These are phyloP conservation scores for Myopa tessellatipennis DNA, from an alignment of 2,888 invertebrate genomes.

Conservation along the genomic window DNA sequence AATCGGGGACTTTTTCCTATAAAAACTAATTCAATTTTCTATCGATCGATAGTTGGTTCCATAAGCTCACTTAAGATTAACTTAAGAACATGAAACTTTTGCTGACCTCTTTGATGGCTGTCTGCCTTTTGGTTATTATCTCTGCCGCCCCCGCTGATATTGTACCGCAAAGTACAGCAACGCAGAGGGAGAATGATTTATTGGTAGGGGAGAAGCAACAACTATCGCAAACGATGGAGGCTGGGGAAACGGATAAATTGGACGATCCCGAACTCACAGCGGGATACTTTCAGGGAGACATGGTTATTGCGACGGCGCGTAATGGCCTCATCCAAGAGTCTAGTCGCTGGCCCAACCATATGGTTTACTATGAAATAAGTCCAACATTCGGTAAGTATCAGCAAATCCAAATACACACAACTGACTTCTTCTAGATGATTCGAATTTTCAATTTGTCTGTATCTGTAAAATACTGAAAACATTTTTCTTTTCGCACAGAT, in stretches of 20 bases:
- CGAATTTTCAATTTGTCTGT: too few relatives aligned
- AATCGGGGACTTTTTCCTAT: not conserved
- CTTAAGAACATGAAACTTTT: not conserved
- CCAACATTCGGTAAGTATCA: slow-evolving; percentile 14
- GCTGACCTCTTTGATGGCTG: not conserved
- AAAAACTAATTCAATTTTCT: not conserved
- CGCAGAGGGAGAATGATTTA: not conserved
- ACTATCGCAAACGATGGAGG: not conserved
- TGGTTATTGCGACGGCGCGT: slow-evolving; percentile 68
- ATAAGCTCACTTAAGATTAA: not conserved
- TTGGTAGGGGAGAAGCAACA: not conserved
- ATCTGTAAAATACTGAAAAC: too few relatives aligned
- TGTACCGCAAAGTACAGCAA: not conserved
- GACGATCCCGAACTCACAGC: slow-evolving; percentile 81
- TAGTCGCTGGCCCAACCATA: slow-evolving; percentile 74
- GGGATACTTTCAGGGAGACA: slow-evolving; percentile 80
- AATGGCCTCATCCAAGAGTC: slow-evolving; percentile 73
- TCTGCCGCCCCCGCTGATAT: not conserved
- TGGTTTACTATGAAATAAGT: slow-evolving; percentile 76
- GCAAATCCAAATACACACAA: too few relatives aligned
- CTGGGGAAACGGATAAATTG: slow-evolving; percentile 32
- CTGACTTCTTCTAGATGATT: too few relatives aligned
- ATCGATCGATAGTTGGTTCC: not conserved
- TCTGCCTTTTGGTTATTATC: not conserved
- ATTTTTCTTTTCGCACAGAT: too few relatives aligned